Evolutionary conservation across 2,888 invertebrate species (phyloP).

Genomic region (Drosophila neonasuta): DNA sequence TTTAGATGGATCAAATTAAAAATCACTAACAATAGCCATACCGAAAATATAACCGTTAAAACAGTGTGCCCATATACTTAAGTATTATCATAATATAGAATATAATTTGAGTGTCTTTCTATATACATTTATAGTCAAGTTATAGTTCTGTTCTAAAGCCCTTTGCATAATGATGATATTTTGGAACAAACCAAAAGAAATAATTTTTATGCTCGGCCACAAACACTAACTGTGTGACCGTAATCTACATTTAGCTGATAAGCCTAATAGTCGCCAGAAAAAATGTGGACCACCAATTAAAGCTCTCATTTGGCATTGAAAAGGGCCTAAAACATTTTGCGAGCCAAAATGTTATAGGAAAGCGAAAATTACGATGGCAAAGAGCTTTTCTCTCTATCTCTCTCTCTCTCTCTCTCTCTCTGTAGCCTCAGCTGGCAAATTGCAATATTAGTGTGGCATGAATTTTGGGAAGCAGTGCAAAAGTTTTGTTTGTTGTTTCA

Average conservation of each 20-base stretch:
- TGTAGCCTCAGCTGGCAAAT: conserved; percentile 37
- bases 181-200: neutral
- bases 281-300: conserved; percentile 60
- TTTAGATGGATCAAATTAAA: too few relatives aligned
- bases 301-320: conserved; percentile 56
- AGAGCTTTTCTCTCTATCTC: too few relatives aligned
- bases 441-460: conserved; percentile 53
- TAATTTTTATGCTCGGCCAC: conserved; percentile 13
- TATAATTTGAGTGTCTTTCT: too few relatives aligned
- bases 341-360: conserved; percentile 27
- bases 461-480: conserved; percentile 41
- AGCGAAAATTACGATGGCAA: conserved; percentile 1
- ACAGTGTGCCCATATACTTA: too few relatives aligned
- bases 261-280: conserved; percentile 47
- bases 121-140: too few relatives aligned
- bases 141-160: too few relatives aligned
- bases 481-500: conserved; percentile 30
- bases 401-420: too few relatives aligned
- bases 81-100: too few relatives aligned
- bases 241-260: conserved; percentile 47
- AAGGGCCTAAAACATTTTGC: conserved; percentile 18
- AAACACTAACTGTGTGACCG: conserved; percentile 29
- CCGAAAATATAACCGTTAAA: too few relatives aligned
- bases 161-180: too few relatives aligned
- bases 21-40: too few relatives aligned